Conservation (phyloP, 2,113 vertebrate genomes). For the Platysteira castanea region DNA sequence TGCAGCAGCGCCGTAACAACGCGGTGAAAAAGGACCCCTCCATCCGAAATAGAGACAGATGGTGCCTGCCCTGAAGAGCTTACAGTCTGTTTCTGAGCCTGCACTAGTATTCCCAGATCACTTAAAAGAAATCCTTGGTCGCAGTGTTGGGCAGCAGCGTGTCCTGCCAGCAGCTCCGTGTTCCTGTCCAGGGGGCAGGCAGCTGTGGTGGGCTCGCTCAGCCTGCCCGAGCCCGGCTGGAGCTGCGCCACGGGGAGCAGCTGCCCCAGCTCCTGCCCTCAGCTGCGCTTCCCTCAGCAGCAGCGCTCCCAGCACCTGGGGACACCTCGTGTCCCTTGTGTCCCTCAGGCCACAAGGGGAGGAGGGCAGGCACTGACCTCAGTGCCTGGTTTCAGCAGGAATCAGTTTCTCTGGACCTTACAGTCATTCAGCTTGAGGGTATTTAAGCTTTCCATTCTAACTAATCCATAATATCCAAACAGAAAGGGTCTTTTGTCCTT, state of each 20-base stretch:
- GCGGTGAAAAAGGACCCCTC: background rate
- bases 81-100: background rate
- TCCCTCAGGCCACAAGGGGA: background rate
- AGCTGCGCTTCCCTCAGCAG: background rate
- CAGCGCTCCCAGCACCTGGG: background rate
- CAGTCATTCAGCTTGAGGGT: background rate
- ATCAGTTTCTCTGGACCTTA: background rate
- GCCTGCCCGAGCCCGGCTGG: background rate
- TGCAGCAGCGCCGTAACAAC: background rate
- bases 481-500: background rate
- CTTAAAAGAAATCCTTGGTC: background rate
- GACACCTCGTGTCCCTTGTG: background rate
- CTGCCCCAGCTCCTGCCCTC: background rate
- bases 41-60: background rate
- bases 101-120: background rate
- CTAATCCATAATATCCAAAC: background rate
- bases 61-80: conserved; percentile 8
- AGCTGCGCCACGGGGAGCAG: background rate
- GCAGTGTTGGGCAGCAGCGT: background rate
- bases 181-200: background rate
- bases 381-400: background rate
- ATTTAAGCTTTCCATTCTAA: background rate
- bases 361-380: background rate
- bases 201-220: background rate
- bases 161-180: background rate